Conservation (phyloP, 2,888 invertebrate genomes). For the Empis stercorea region DNA sequence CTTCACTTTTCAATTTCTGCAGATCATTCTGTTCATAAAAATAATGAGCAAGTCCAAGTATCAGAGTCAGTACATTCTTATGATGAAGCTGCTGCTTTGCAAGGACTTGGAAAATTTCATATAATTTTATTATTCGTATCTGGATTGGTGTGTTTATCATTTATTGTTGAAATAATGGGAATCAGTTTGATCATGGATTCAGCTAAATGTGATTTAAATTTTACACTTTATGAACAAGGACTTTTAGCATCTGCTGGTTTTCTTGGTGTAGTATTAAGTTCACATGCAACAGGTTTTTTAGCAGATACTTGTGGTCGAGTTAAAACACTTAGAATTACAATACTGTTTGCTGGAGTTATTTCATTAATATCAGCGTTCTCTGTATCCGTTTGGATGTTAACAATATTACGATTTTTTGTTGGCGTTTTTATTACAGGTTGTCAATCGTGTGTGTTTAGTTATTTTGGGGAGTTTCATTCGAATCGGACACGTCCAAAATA, state of each 20-base stretch:
- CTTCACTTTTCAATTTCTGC: no score
- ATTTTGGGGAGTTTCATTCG: slow-evolving; percentile 41
- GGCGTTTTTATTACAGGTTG: slow-evolving; percentile 41
- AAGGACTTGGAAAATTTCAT: slow-evolving; percentile 48
- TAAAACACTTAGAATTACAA: slow-evolving; percentile 39
- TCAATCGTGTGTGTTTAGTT: slow-evolving; percentile 40
- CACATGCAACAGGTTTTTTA: slow-evolving; percentile 60
- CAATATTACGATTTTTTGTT: slow-evolving; percentile 48
- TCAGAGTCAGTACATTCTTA: slow-evolving; percentile 7
- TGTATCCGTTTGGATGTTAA: slow-evolving; percentile 44
- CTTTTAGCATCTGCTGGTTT: slow-evolving; percentile 47
- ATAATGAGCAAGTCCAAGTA: no score
- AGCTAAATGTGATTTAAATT: slow-evolving; percentile 46
- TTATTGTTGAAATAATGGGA: slow-evolving; percentile 47
- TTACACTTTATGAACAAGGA: slow-evolving; percentile 42
- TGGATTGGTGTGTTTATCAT: slow-evolving; percentile 45
- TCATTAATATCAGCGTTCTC: slow-evolving; percentile 46
- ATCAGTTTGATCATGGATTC: slow-evolving; percentile 49
- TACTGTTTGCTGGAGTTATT: slow-evolving; percentile 16
- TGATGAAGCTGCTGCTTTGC: slow-evolving; percentile 11
- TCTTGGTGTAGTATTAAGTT: slow-evolving; percentile 50
- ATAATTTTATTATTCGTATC: slow-evolving; percentile 41
- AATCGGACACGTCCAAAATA: slow-evolving; percentile 34
- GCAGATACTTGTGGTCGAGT: slow-evolving; percentile 57
- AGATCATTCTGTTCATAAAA: no score